phyloP scores from a whole-genome alignment of 2,888 invertebrate species.

The Esperia sulphurella region DNA sequence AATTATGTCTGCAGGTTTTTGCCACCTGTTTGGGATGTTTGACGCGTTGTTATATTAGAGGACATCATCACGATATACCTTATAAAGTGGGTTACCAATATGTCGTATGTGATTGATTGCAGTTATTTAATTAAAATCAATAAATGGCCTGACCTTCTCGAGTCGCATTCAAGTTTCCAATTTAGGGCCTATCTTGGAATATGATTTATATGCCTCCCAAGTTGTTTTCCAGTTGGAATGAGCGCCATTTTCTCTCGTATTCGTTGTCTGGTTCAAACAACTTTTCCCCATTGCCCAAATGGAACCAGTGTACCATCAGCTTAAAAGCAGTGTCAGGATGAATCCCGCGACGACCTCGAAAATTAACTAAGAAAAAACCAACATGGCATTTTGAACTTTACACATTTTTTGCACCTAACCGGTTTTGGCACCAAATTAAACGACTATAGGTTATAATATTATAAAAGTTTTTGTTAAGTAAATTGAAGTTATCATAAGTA shows the following conservation, averaged over 20 bases:
- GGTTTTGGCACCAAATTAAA: constrained; percentile 21
- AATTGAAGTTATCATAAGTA: neutral
- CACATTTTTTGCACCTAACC: constrained; percentile 45
- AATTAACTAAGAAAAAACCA: constrained; percentile 51
- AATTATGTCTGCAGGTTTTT: constrained; percentile 1
- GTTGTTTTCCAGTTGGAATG: constrained; percentile 4
- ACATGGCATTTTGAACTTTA: constrained; percentile 57
- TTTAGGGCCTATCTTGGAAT: constrained; percentile 2
- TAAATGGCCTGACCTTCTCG: constrained; percentile 9
- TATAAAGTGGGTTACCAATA: constrained; percentile 9
- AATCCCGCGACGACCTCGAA: constrained; percentile 53
- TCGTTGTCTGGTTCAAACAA: neutral
- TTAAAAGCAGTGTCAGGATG: constrained; percentile 38
- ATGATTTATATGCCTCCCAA: constrained; percentile 10
- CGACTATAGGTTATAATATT: neutral
- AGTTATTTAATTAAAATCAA: constrained; percentile 10
- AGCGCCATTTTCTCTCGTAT: constrained; percentile 17
- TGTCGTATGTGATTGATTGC: constrained; percentile 10
- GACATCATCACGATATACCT: neutral
- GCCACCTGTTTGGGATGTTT: neutral
- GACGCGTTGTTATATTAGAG: neutral
- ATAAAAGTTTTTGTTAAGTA: neutral
- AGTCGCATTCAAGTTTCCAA: constrained; percentile 8
- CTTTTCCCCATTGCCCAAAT: neutral
- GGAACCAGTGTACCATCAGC: constrained; percentile 22